Conservation (phyloP, 2,888 invertebrate species). For the Latrodectus hesperus region DNA sequence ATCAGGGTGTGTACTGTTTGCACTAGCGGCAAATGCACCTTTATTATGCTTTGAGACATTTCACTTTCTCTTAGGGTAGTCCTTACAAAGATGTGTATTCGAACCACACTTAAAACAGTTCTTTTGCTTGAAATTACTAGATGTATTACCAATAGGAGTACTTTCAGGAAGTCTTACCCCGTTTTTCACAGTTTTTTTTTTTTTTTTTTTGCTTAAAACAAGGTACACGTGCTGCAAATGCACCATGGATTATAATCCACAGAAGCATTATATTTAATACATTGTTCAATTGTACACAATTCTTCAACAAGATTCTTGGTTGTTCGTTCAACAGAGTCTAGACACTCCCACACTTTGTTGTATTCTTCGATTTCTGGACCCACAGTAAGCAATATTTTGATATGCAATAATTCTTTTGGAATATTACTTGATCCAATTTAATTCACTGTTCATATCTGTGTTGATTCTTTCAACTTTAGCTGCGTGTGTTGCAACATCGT, state of each 20-base stretch:
- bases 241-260: constrained; percentile 7
- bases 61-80: too few species aligned
- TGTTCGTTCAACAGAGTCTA: constrained; percentile 8
- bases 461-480: constrained; percentile 15
- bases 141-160: neutral
- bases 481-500: constrained; percentile 6
- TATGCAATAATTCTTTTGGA: too few species aligned
- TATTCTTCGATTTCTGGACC: neutral
- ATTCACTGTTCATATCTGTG: neutral
- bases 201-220: neutral
- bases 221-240: neutral
- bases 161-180: neutral
- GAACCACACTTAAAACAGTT: too few species aligned
- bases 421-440: neutral
- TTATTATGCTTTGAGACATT: too few species aligned
- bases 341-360: too few species aligned
- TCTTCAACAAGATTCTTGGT: constrained; percentile 13
- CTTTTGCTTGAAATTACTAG: too few species aligned
- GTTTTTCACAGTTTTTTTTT: too few species aligned
- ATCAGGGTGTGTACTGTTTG: too few species aligned
- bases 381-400: neutral
- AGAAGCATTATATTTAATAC: neutral
- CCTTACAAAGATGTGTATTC: too few species aligned
- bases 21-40: too few species aligned
- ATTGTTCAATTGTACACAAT: constrained; percentile 5